phyloP scores from a whole-genome alignment of 2,888 invertebrate species.

The Lasiommata megera region DNA sequence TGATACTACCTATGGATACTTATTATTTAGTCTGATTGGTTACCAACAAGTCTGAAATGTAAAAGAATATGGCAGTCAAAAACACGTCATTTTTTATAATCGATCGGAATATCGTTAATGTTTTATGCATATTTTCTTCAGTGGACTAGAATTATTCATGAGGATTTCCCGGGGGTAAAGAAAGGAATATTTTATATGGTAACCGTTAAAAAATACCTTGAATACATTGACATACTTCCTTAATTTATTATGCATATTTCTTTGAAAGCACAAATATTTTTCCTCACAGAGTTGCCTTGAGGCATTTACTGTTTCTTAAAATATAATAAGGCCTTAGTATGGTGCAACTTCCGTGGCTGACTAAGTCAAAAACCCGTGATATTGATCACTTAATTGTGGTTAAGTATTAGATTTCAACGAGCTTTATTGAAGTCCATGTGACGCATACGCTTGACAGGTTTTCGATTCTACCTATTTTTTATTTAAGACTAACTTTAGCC shows the following conservation, averaged over 20 bases:
- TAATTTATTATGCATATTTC: background rate
- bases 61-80: too few relatives aligned
- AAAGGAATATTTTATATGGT: too few relatives aligned
- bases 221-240: background rate
- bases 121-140: too few relatives aligned
- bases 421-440: slow-evolving; percentile 31
- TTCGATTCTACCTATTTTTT: background rate
- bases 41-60: too few relatives aligned
- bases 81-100: too few relatives aligned
- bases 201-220: background rate
- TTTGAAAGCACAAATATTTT: slow-evolving; percentile 14
- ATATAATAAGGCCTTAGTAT: slow-evolving; percentile 10
- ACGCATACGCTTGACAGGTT: slow-evolving; percentile 13
- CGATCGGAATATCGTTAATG: too few relatives aligned
- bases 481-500: too few relatives aligned
- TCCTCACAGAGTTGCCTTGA: background rate
- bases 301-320: slow-evolving; percentile 16
- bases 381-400: slow-evolving; percentile 29
- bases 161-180: too few relatives aligned
- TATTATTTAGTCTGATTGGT: too few relatives aligned
- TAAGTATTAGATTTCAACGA: slow-evolving; percentile 38
- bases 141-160: too few relatives aligned
- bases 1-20: too few relatives aligned
- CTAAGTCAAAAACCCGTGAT: slow-evolving; percentile 20
- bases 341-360: slow-evolving; percentile 7